Conservation (phyloP, 2,113 vertebrate genomes). For the Leiothrix lutea region DNA sequence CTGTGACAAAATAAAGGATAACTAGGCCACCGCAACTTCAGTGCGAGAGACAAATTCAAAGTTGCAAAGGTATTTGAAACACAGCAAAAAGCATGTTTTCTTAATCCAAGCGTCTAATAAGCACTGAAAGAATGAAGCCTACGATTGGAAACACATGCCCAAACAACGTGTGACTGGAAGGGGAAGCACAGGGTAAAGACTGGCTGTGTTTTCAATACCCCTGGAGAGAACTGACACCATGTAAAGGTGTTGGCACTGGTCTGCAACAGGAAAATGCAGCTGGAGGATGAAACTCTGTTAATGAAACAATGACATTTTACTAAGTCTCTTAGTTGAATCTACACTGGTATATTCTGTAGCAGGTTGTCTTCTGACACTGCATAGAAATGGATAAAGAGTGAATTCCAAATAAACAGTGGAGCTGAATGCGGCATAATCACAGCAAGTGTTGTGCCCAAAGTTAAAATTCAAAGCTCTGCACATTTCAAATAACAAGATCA, state of each 20-base stretch:
- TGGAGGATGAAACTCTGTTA: not conserved
- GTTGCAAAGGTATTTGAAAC: conserved; percentile 11
- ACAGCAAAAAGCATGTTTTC: conserved; percentile 16
- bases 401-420: not conserved
- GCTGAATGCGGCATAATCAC: not conserved
- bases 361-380: not conserved
- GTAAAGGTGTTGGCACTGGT: not conserved
- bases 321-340: not conserved
- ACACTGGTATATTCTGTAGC: not conserved
- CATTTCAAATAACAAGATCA: not conserved
- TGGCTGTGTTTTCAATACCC: not conserved
- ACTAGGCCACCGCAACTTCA: not conserved
- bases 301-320: not conserved
- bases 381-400: not conserved
- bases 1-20: conserved; percentile 40
- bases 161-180: not conserved
- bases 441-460: rapidly evolving
- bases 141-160: conserved; percentile 30
- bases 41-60: conserved; percentile 8
- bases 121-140: not conserved
- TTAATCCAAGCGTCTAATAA: conserved; percentile 41
- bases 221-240: not conserved
- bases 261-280: not conserved
- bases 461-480: conserved; percentile 20
- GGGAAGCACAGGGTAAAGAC: not conserved